phyloP scores from a whole-genome alignment of 2,113 vertebrate species.

The Paratilapia polleni region DNA sequence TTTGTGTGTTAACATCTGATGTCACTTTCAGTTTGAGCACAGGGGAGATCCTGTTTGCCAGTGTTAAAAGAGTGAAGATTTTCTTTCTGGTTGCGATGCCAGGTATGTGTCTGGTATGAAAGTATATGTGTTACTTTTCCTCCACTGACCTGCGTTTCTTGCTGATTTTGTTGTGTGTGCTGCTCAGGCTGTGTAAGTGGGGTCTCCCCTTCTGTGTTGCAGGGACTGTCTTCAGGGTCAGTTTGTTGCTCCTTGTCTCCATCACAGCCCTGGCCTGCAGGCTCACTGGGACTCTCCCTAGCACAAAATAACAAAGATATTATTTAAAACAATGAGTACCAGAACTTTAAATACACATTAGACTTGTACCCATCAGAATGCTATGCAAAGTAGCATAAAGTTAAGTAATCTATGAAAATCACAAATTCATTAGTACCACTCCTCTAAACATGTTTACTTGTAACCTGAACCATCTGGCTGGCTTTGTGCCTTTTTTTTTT shows the following conservation, averaged over 20 bases:
- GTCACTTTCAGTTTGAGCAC: not conserved
- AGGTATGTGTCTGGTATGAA: not conserved
- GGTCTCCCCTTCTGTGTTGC: conserved; percentile 43
- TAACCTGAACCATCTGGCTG: conserved; percentile 17
- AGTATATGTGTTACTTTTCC: not conserved
- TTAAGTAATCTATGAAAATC: not conserved
- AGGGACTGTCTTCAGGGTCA: conserved; percentile 48
- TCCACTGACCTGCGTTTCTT: conserved; percentile 50
- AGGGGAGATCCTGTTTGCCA: not conserved
- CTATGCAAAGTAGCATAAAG: not conserved
- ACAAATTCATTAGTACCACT: not conserved
- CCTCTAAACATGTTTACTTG: conserved; percentile 37
- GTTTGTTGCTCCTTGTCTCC: conserved; percentile 47
- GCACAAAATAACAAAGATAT: not conserved
- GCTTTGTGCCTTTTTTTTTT: not conserved
- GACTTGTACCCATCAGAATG: not conserved
- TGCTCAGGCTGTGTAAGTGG: conserved; percentile 31
- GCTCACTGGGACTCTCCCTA: conserved; percentile 57
- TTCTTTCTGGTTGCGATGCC: not conserved
- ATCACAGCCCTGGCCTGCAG: conserved; percentile 32
- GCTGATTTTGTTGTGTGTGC: conserved; percentile 33
- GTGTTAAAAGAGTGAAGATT: not conserved
- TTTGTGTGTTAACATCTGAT: not conserved
- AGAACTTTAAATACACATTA: not conserved
- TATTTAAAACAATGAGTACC: not conserved